phyloP scores from a whole-genome alignment of 2,888 invertebrate genomes.

The Chelonus formosanus region DNA sequence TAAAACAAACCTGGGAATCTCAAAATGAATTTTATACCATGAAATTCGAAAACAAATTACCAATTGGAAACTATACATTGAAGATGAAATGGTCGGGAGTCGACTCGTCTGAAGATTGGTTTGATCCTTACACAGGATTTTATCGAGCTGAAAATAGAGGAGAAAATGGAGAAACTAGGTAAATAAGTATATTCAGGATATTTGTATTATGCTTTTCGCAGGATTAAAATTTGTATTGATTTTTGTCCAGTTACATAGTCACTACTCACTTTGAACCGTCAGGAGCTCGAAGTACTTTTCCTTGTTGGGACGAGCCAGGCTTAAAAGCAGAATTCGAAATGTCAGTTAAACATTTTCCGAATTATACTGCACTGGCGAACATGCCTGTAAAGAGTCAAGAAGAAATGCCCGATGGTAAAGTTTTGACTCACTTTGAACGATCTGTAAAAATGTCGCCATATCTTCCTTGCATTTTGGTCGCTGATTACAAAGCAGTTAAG shows the following conservation, averaged over 20 bases:
- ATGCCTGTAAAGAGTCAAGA: conserved; percentile 35
- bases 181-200: conserved; percentile 1
- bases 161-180: neutral
- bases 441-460: conserved; percentile 79
- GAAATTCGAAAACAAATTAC: conserved; percentile 33
- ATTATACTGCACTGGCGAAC: conserved; percentile 61
- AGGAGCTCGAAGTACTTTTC: conserved; percentile 75
- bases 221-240: conserved; percentile 76
- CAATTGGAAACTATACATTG: conserved; percentile 68
- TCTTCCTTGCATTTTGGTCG: conserved; percentile 80
- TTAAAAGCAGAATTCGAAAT: conserved; percentile 75
- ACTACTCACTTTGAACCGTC: conserved; percentile 76
- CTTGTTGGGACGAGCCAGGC: conserved; percentile 79
- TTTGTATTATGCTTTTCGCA: conserved; percentile 66
- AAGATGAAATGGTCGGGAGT: conserved; percentile 64
- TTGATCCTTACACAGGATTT: neutral
- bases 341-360: conserved; percentile 69
- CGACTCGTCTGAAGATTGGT: conserved; percentile 12
- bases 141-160: neutral
- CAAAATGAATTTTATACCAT: conserved; percentile 33
- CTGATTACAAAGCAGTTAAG: conserved; percentile 62
- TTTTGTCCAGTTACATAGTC: conserved; percentile 71
- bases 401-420: conserved; percentile 31
- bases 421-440: conserved; percentile 38
- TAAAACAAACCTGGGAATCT: conserved; percentile 26